A percentile compares a stretch with the other conserved stretches of the same genome.
Conservation (phyloP, 2,113 vertebrate species). For the Capricornis sumatraensis region DNA sequence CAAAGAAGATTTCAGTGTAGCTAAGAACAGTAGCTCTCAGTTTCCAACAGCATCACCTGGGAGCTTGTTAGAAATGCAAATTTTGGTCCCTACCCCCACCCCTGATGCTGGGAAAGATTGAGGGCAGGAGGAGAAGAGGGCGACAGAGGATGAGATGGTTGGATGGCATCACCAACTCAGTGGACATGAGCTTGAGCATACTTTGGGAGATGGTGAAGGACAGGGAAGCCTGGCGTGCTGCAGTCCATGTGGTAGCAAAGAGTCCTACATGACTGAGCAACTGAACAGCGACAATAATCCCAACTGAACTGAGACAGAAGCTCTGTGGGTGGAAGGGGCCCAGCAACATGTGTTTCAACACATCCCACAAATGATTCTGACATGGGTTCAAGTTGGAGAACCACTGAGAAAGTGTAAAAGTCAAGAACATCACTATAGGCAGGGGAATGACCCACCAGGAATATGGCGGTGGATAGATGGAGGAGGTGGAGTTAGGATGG, state of each 20-base stretch:
- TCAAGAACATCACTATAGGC: neutral
- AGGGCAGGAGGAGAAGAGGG: neutral
- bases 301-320: neutral
- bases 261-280: neutral
- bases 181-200: neutral
- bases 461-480: neutral
- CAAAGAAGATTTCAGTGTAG: neutral
- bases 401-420: neutral
- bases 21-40: neutral
- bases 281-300: neutral
- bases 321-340: neutral
- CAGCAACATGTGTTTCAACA: neutral
- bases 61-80: neutral
- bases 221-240: neutral
- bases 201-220: neutral
- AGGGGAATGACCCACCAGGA: fast-evolving
- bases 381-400: neutral
- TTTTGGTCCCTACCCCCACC: neutral
- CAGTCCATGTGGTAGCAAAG: neutral
- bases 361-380: neutral
- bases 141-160: neutral
- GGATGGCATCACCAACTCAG: neutral
- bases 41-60: neutral
- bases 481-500: neutral
- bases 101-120: neutral